phyloP scores from a whole-genome alignment of 2,113 vertebrate species.

The Martes martes region DNA sequence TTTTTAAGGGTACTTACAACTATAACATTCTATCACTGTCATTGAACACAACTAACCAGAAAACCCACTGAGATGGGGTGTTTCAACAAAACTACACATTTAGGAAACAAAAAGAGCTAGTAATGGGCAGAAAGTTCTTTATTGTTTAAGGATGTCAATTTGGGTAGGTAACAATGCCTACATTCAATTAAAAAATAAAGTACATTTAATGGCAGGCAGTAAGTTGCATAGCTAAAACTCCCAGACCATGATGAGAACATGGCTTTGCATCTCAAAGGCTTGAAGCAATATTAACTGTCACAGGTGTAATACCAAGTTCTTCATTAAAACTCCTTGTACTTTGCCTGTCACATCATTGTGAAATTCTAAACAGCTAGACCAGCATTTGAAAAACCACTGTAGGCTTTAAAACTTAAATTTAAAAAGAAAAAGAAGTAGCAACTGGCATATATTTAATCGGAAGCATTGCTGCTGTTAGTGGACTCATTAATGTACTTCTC shows the following conservation, averaged over 20 bases:
- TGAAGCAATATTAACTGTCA: background rate
- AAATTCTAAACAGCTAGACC: background rate
- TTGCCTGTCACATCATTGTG: background rate
- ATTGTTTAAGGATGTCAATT: background rate
- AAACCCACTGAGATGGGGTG: background rate
- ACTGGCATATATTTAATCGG: background rate
- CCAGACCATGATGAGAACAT: background rate
- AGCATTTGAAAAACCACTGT: background rate
- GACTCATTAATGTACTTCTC: background rate
- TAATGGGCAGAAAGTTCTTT: background rate
- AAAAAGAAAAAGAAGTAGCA: background rate
- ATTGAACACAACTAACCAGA: background rate
- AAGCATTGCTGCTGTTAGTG: background rate
- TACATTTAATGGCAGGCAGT: background rate
- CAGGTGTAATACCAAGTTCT: background rate
- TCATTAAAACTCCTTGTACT: background rate
- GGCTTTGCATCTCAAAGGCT: background rate
- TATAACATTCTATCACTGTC: background rate
- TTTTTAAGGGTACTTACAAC: background rate
- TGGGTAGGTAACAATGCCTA: background rate
- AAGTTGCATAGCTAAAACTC: background rate
- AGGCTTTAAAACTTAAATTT: background rate
- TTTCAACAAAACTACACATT: background rate
- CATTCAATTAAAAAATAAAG: background rate
- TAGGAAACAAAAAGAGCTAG: background rate